Percentiles rank a stretch among this genome's conserved stretches.
phyloP scores from a whole-genome alignment of 2,113 vertebrate species.

The Danio rerio region DNA sequence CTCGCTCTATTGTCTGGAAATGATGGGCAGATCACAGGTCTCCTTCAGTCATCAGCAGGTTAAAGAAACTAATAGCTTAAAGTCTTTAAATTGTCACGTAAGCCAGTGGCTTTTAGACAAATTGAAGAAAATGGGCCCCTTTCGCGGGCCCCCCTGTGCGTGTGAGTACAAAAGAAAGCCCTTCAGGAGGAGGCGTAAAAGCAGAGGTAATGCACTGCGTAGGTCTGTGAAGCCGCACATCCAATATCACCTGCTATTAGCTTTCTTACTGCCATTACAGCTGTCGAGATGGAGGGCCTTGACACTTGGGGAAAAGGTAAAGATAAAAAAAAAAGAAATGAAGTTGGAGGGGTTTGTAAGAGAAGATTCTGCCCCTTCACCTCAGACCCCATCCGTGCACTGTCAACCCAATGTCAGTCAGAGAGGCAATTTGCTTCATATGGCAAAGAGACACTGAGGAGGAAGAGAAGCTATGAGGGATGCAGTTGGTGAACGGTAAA shows the following conservation, averaged over 20 bases:
- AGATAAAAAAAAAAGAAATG: conserved; percentile 69
- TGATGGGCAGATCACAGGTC: conserved; percentile 68
- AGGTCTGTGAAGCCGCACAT: conserved; percentile 71
- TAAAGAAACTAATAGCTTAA: conserved; percentile 77
- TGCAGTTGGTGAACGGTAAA: conserved; percentile 59
- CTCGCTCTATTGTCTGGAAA: conserved; percentile 58
- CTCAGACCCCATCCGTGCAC: conserved; percentile 48
- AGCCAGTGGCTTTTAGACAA: conserved; percentile 82
- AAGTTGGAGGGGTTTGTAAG: conserved; percentile 69
- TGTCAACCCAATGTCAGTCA: conserved; percentile 63
- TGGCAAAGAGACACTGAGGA: conserved; percentile 50
- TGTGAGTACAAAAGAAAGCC: conserved; percentile 75
- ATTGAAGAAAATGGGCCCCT: conserved; percentile 79
- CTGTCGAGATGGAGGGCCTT: conserved; percentile 72
- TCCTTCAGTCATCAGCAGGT: conserved; percentile 67
- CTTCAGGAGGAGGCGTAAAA: conserved; percentile 76
- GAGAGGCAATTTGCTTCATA: conserved; percentile 74
- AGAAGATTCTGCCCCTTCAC: conserved; percentile 62
- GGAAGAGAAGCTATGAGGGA: conserved; percentile 48
- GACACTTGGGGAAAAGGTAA: conserved; percentile 72
- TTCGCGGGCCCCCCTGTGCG: conserved; percentile 74
- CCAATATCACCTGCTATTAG: conserved; percentile 82
- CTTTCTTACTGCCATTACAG: conserved; percentile 78
- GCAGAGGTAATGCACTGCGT: conserved; percentile 77
- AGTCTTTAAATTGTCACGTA: conserved; percentile 81